A percentile compares a stretch with the other conserved stretches of the same genome.
These are phyloP conservation scores for Tetramorium simillimum DNA, from an alignment of 1,140 invertebrate species.

Conservation along the genomic window DNA sequence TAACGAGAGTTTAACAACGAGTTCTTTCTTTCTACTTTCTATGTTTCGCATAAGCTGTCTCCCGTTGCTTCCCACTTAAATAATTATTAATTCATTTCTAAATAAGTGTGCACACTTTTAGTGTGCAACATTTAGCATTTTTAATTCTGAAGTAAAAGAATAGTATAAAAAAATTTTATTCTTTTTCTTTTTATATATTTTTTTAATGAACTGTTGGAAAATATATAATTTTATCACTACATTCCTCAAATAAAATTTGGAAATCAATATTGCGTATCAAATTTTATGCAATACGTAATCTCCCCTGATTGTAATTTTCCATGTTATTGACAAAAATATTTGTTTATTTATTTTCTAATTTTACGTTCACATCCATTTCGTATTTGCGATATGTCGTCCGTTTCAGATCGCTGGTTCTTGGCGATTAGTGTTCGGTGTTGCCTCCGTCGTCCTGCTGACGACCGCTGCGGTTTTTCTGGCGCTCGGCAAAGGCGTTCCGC, in stretches of 20 bases:
- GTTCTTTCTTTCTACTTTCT: slow-evolving; percentile 1
- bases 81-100: not conserved
- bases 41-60: not conserved
- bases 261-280: not conserved
- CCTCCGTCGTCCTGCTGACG: slow-evolving; percentile 85
- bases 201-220: not conserved
- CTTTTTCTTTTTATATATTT: not conserved
- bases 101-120: not conserved
- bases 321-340: not conserved
- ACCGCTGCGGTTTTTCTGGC: slow-evolving; percentile 87
- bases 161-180: not conserved
- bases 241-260: not conserved
- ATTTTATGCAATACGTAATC: not conserved
- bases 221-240: not conserved
- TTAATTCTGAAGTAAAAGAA: not conserved
- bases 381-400: not conserved
- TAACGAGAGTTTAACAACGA: not conserved
- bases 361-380: not conserved
- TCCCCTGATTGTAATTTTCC: not conserved
- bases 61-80: not conserved
- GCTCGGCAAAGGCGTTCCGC: slow-evolving; percentile 86
- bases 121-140: not conserved
- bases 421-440: slow-evolving; percentile 87
- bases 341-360: not conserved
- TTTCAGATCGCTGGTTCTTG: slow-evolving; percentile 87